These are phyloP conservation scores for Agonopterix subpropinquella DNA, from an alignment of 2,888 invertebrate species.

Conservation along the genomic window DNA sequence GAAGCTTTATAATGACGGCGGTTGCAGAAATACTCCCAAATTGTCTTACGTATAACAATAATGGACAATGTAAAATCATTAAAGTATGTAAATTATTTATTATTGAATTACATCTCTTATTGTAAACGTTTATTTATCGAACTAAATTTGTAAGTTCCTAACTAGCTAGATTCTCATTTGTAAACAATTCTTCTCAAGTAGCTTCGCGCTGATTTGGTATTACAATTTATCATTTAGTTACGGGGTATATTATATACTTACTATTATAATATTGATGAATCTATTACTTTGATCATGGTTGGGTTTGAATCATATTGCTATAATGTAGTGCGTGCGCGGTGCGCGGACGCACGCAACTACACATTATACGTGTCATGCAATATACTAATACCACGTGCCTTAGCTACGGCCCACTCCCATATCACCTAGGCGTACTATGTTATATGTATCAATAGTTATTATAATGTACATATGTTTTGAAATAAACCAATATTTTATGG, in stretches of 20 bases:
- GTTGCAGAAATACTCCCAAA: constrained; percentile 60
- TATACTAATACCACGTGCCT: constrained; percentile 62
- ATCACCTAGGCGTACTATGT: constrained; percentile 65
- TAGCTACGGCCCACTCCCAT: constrained; percentile 68
- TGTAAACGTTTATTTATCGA: constrained; percentile 62
- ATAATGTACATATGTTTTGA: constrained; percentile 73
- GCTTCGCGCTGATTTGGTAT: constrained; percentile 44
- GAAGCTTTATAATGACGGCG: constrained; percentile 12
- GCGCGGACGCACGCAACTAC: constrained; percentile 1
- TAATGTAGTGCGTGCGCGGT: constrained; percentile 12
- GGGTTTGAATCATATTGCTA: background rate
- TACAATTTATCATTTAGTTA: constrained; percentile 37
- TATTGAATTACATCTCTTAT: constrained; percentile 51
- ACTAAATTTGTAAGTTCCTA: constrained; percentile 72
- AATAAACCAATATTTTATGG: constrained; percentile 75
- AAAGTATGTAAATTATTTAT: constrained; percentile 67
- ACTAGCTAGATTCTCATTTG: constrained; percentile 67
- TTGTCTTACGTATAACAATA: constrained; percentile 39
- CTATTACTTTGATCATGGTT: constrained; percentile 42
- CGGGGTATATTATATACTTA: constrained; percentile 42
- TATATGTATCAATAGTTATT: constrained; percentile 67
- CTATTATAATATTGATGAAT: constrained; percentile 41
- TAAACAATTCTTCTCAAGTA: constrained; percentile 44
- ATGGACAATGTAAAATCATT: constrained; percentile 51
- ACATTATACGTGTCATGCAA: constrained; percentile 30